These are phyloP conservation scores for Notarius quadriscutis DNA, from an alignment of 2,113 vertebrate genomes.

Conservation along the genomic window DNA sequence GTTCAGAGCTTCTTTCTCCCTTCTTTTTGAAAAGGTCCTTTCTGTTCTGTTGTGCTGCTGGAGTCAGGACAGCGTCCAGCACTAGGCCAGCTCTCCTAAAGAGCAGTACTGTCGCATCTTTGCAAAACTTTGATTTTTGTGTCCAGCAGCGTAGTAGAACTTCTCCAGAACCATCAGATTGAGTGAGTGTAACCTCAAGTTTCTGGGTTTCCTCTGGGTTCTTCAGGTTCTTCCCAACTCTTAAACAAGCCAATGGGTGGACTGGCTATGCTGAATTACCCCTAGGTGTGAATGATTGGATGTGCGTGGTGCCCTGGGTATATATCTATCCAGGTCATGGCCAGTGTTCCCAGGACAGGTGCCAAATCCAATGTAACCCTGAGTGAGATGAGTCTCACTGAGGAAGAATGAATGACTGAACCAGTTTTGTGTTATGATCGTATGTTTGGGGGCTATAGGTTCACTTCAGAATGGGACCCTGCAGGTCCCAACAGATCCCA, in stretches of 20 bases:
- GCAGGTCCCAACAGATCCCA: no score
- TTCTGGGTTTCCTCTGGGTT: not conserved
- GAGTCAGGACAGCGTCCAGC: constrained; percentile 76
- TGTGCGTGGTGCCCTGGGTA: not conserved
- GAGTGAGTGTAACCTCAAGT: not conserved
- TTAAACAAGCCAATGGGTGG: not conserved
- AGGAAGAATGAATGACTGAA: not conserved
- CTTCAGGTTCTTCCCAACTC: not conserved
- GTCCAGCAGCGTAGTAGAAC: not conserved
- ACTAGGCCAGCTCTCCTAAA: constrained; percentile 84
- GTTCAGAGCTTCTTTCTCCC: not conserved
- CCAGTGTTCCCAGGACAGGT: not conserved
- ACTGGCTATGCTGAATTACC: not conserved
- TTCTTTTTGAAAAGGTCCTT: not conserved
- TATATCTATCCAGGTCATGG: not conserved
- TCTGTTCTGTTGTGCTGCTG: constrained; percentile 69
- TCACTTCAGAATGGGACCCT: not conserved
- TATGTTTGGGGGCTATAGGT: no score
- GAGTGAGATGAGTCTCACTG: not conserved
- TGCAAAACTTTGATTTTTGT: not conserved
- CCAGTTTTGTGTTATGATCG: not conserved
- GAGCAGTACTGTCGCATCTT: constrained; percentile 69
- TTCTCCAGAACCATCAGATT: not conserved
- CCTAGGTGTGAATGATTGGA: not conserved
- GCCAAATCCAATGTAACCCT: not conserved